A percentile compares a stretch with the other conserved stretches of the same genome.
phyloP scores from a whole-genome alignment of 2,113 vertebrate species.

The Callipepla squamata region DNA sequence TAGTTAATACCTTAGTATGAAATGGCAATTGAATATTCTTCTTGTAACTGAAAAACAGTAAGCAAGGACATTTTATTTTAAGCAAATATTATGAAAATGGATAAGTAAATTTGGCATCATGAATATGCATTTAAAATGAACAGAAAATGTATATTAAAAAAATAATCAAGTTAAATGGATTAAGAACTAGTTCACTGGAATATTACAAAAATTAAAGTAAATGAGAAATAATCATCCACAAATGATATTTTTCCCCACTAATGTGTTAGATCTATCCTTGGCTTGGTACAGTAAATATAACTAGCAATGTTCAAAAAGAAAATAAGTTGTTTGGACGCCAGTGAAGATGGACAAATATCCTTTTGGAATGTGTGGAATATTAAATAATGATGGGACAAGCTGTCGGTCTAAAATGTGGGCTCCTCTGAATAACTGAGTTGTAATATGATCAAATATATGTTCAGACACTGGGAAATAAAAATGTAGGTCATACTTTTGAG shows the following conservation, averaged over 20 bases:
- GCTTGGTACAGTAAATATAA: background rate
- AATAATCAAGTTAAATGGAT: background rate
- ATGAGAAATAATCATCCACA: background rate
- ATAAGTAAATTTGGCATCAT: background rate
- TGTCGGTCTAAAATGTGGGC: background rate
- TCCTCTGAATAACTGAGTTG: background rate
- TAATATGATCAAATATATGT: background rate
- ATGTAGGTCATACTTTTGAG: background rate
- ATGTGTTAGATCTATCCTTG: background rate
- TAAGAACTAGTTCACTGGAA: background rate
- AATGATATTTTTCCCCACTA: background rate
- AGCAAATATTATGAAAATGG: background rate
- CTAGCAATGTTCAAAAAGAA: background rate
- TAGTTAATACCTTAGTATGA: background rate
- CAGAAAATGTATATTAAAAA: background rate
- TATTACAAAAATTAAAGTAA: background rate
- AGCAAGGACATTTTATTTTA: background rate
- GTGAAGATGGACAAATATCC: background rate
- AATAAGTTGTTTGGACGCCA: background rate
- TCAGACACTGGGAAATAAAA: background rate
- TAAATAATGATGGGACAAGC: background rate
- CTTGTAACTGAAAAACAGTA: background rate
- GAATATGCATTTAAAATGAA: background rate
- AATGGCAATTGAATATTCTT: background rate
- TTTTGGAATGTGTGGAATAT: background rate